These are phyloP conservation scores for Uropetala carovei DNA, from an alignment of 2,888 invertebrate species.

Conservation along the genomic window DNA sequence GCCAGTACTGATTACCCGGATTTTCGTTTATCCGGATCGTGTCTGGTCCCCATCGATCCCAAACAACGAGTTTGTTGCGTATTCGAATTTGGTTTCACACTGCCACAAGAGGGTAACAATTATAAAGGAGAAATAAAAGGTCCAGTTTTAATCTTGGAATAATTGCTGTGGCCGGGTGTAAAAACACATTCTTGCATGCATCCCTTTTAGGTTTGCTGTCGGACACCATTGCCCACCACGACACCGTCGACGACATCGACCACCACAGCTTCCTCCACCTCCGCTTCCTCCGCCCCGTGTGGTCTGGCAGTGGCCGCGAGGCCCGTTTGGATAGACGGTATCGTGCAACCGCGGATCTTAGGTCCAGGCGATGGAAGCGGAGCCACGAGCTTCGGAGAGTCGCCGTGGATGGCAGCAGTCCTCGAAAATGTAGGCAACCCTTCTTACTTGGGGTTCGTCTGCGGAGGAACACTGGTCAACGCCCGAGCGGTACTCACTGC, in stretches of 20 bases:
- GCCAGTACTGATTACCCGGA: no score
- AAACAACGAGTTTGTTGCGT: no score
- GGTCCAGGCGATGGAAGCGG: slow-evolving; percentile 37
- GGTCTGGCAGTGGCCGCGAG: slow-evolving; percentile 13
- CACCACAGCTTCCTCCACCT: background rate
- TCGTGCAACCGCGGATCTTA: slow-evolving; percentile 41
- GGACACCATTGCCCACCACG: background rate
- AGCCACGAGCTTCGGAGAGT: slow-evolving; percentile 27
- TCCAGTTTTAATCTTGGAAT: no score
- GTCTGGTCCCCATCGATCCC: no score
- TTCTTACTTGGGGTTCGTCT: slow-evolving; percentile 37
- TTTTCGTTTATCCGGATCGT: no score
- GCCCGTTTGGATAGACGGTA: slow-evolving; percentile 4
- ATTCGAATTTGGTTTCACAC: no score
- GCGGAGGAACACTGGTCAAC: slow-evolving; percentile 55
- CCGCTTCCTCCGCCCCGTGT: slow-evolving; percentile 8
- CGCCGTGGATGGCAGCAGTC: slow-evolving; percentile 51
- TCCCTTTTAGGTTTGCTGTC: slow-evolving; percentile 33
- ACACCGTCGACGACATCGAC: background rate
- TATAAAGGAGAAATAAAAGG: no score
- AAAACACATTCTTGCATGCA: no score
- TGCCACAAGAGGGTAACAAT: no score
- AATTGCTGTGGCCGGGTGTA: no score
- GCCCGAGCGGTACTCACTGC: slow-evolving; percentile 30
- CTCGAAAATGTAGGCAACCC: slow-evolving; percentile 47